phyloP scores from a whole-genome alignment of 2,888 invertebrate genomes.

The Anthrax anthrax region DNA sequence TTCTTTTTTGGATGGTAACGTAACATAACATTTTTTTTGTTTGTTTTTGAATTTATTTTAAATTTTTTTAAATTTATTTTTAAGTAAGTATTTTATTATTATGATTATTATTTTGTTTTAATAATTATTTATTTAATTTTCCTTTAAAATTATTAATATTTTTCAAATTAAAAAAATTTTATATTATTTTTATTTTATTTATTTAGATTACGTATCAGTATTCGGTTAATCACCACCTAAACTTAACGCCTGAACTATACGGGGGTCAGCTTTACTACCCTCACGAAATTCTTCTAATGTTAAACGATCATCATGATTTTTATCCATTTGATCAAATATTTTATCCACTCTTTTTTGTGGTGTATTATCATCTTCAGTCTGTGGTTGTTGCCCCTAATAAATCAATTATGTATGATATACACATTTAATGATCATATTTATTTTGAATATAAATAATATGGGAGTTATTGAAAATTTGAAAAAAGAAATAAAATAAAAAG shows the following conservation, averaged over 20 bases:
- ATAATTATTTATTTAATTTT: neutral
- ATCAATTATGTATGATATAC: too few relatives aligned
- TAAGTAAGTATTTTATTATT: too few relatives aligned
- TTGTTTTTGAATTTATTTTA: slow-evolving; percentile 1
- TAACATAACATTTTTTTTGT: too few relatives aligned
- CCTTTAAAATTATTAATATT: neutral
- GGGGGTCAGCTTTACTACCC: slow-evolving; percentile 95
- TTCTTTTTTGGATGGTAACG: too few relatives aligned
- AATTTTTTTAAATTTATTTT: neutral
- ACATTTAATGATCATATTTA: too few relatives aligned
- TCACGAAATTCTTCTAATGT: slow-evolving; percentile 94
- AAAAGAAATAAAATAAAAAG: too few relatives aligned
- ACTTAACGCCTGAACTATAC: slow-evolving; percentile 91
- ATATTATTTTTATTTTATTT: neutral
- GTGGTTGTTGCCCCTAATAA: slow-evolving; percentile 83
- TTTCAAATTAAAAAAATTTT: too few relatives aligned
- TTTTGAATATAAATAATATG: too few relatives aligned
- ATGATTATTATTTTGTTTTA: neutral
- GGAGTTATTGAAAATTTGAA: too few relatives aligned
- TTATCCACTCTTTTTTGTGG: slow-evolving; percentile 94
- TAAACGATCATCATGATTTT: slow-evolving; percentile 91
- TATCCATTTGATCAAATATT: slow-evolving; percentile 98
- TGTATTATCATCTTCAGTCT: slow-evolving; percentile 79
- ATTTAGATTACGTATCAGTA: neutral
- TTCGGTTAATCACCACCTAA: slow-evolving; percentile 56